phyloP scores from a whole-genome alignment of 2,797 vertebrate species.

The Melanotaenia maccullochi region DNA sequence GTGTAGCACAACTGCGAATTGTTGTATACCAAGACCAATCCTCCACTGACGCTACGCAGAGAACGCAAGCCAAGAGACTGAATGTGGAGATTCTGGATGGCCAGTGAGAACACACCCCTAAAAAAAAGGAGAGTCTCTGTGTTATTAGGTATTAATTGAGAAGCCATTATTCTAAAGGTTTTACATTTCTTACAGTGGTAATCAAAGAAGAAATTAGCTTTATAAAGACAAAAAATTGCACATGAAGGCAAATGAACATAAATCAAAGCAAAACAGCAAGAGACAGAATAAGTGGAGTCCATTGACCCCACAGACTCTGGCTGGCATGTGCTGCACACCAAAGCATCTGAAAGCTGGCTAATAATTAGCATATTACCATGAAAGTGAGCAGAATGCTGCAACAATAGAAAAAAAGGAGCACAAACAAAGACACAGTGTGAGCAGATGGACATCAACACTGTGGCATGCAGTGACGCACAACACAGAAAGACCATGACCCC shows the following conservation, averaged over 20 bases:
- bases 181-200: not conserved
- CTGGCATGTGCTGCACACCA: constrained; percentile 23
- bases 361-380: constrained; percentile 74
- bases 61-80: constrained; percentile 90
- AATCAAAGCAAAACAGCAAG: not conserved
- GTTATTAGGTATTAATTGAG: not conserved
- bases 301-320: constrained; percentile 2
- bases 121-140: constrained; percentile 4
- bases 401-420: constrained; percentile 7
- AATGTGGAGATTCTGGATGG: constrained; percentile 88
- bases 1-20: constrained; percentile 91
- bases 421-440: constrained; percentile 32
- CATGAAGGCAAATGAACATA: not conserved
- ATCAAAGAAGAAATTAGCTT: not conserved
- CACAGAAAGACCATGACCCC: constrained; percentile 4
- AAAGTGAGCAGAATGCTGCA: constrained; percentile 44
- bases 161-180: not conserved
- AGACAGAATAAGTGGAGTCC: not conserved
- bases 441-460: constrained; percentile 23
- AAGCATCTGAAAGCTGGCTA: constrained; percentile 49
- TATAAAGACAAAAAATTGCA: not conserved
- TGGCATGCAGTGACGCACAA: constrained; percentile 18
- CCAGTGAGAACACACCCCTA: constrained; percentile 93
- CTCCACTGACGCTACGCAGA: constrained; percentile 89
- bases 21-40: constrained; percentile 90